A percentile compares a stretch with the other conserved stretches of the same genome.
Evolutionary conservation across 2,888 invertebrate genomes (phyloP).

Genomic region (Plemyria rubiginata): DNA sequence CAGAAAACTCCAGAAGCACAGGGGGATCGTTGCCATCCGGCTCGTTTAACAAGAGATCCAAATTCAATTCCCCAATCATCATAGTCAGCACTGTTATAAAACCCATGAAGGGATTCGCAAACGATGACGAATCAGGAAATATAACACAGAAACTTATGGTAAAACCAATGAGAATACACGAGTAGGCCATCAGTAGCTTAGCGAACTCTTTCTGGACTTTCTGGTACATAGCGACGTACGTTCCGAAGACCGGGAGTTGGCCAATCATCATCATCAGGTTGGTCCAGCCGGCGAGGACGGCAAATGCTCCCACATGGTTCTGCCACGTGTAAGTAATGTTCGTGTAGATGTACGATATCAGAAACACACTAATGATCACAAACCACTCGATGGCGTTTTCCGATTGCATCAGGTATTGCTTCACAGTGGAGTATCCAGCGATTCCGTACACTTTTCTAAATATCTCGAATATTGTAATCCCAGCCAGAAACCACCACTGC

Average conservation of each 20-base stretch:
- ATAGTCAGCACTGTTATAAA: conserved; percentile 93
- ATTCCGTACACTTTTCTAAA: conserved; percentile 92
- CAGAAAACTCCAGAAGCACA: conserved; percentile 90
- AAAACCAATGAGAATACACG: conserved; percentile 93
- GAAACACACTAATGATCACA: conserved; percentile 92
- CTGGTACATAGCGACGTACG: conserved; percentile 96
- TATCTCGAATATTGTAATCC: conserved; percentile 92
- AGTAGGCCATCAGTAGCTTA: conserved; percentile 93
- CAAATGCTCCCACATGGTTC: conserved; percentile 94
- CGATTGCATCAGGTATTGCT: conserved; percentile 92
- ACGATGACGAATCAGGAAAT: conserved; percentile 92
- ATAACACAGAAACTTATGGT: conserved; percentile 95
- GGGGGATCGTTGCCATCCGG: conserved; percentile 91
- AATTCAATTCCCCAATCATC: conserved; percentile 95
- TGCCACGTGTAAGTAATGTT: conserved; percentile 92
- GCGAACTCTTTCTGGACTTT: conserved; percentile 95
- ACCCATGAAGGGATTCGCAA: conserved; percentile 93
- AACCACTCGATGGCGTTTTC: conserved; percentile 96
- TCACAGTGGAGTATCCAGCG: conserved; percentile 92
- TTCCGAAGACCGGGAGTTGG: conserved; percentile 93
- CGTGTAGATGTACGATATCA: conserved; percentile 92
- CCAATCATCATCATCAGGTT: conserved; percentile 97
- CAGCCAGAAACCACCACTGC: conserved; percentile 93
- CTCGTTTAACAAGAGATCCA: conserved; percentile 90
- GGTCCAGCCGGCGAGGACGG: conserved; percentile 94